Percentiles rank a stretch among this genome's conserved stretches.
Conservation (phyloP, 2,888 invertebrate species). For the Ashinkailepas kermadecensis region DNA sequence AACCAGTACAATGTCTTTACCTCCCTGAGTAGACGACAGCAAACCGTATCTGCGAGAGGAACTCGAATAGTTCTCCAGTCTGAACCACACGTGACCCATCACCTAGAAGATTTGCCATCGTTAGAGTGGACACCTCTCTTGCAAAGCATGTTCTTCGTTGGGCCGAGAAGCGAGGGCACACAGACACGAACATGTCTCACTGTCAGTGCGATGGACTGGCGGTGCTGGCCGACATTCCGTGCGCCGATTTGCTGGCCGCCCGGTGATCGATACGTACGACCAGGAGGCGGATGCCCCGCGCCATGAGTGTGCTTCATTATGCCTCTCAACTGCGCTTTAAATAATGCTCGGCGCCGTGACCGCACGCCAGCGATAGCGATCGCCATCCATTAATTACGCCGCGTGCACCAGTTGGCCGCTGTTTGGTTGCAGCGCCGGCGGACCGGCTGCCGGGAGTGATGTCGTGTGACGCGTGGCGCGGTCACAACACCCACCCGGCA, state of each 20-base stretch:
- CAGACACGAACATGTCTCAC: neutral
- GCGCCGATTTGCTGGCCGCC: no score
- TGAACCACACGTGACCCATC: no score
- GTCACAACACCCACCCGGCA: neutral
- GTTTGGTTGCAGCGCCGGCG: neutral
- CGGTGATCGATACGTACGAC: neutral
- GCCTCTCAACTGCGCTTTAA: neutral
- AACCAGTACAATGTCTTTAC: no score
- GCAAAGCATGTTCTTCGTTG: no score
- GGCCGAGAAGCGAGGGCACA: no score
- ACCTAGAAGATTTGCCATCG: no score
- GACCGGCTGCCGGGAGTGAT: neutral
- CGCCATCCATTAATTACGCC: neutral
- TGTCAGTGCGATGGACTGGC: no score
- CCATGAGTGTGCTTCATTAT: slow-evolving; percentile 3
- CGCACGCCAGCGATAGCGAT: neutral
- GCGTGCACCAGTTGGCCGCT: neutral
- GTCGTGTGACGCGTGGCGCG: neutral
- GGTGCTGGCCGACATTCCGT: no score
- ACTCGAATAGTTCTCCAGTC: no score
- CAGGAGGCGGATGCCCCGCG: neutral
- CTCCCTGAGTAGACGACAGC: no score
- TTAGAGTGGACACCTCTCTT: no score
- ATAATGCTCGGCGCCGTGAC: neutral
- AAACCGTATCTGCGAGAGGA: no score